phyloP scores from a whole-genome alignment of 1,140 invertebrate species.

The Pseudomyrmex flavicornis region DNA sequence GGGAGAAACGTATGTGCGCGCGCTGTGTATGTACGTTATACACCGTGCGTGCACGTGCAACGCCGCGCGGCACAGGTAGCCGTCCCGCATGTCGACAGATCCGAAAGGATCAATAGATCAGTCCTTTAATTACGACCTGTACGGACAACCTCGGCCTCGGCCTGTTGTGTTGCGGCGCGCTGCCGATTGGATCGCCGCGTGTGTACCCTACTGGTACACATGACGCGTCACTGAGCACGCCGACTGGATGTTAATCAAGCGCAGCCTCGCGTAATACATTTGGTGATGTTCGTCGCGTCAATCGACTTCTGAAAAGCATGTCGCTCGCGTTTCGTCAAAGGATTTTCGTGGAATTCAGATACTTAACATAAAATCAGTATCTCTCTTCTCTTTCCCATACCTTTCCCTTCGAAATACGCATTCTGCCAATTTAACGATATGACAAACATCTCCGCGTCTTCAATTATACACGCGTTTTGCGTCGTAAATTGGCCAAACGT shows the following conservation, averaged over 20 bases:
- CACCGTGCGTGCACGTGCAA: not conserved
- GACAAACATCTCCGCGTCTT: not conserved
- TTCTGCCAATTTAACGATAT: conserved; percentile 20
- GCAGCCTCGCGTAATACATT: conserved; percentile 14
- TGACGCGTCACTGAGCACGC: conserved; percentile 47
- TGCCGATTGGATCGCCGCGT: conserved; percentile 61
- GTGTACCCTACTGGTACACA: conserved; percentile 57
- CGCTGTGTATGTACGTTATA: conserved; percentile 18
- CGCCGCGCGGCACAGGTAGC: conserved; percentile 63
- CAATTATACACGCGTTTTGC: not conserved
- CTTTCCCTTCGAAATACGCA: not conserved
- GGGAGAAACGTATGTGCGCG: conserved; percentile 14
- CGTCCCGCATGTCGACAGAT: conserved; percentile 72
- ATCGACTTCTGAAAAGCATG: conserved; percentile 5
- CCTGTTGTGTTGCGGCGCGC: not conserved
- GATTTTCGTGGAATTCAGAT: not conserved
- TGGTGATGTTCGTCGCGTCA: conserved; percentile 20
- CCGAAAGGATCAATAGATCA: conserved; percentile 79
- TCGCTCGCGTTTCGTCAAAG: not conserved
- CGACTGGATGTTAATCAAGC: conserved; percentile 61
- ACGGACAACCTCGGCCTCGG: conserved; percentile 10
- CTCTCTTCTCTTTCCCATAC: too few species aligned
- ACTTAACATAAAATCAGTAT: not conserved
- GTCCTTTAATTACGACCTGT: conserved; percentile 75
- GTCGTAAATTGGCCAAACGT: conserved; percentile 21